Evolutionary conservation across 2,113 vertebrate genomes (phyloP).

Genomic region (Variabilichromis moorii): DNA sequence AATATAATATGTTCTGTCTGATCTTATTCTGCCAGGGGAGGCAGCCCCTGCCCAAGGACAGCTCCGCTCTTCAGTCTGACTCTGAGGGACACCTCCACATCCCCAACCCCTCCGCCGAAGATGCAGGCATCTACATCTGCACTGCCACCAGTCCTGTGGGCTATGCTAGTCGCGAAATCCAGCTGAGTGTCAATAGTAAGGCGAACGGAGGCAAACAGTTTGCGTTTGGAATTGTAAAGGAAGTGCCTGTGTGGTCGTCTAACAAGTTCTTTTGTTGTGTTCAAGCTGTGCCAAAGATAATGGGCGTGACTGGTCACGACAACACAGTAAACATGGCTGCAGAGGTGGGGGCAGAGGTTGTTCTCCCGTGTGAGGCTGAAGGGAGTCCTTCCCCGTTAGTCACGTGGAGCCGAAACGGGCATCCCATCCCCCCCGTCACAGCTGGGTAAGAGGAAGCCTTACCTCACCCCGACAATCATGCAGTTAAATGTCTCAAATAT

Average conservation of each 20-base stretch:
- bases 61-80: conserved; percentile 43
- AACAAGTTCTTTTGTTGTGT: not conserved
- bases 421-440: conserved; percentile 62
- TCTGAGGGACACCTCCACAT: conserved; percentile 76
- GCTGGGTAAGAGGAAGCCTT: conserved; percentile 69
- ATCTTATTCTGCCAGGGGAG: conserved; percentile 64
- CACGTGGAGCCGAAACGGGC: conserved; percentile 78
- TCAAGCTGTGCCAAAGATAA: conserved; percentile 80
- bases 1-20: not conserved
- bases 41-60: conserved; percentile 36
- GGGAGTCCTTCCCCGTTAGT: conserved; percentile 79
- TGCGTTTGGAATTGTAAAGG: not conserved
- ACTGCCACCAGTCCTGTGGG: conserved; percentile 81
- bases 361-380: conserved; percentile 79
- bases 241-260: not conserved
- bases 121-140: conserved; percentile 82
- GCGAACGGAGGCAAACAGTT: not conserved
- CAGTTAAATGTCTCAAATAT: not conserved
- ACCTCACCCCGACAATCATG: not conserved
- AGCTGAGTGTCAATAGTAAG: conserved; percentile 87
- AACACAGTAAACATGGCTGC: conserved; percentile 61
- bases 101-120: conserved; percentile 46
- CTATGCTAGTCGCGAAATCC: conserved; percentile 77
- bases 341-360: conserved; percentile 76
- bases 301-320: not conserved